Base-by-base conservation (phyloP, 1,140 invertebrate species). In the Araneus ventricosus region DNA sequence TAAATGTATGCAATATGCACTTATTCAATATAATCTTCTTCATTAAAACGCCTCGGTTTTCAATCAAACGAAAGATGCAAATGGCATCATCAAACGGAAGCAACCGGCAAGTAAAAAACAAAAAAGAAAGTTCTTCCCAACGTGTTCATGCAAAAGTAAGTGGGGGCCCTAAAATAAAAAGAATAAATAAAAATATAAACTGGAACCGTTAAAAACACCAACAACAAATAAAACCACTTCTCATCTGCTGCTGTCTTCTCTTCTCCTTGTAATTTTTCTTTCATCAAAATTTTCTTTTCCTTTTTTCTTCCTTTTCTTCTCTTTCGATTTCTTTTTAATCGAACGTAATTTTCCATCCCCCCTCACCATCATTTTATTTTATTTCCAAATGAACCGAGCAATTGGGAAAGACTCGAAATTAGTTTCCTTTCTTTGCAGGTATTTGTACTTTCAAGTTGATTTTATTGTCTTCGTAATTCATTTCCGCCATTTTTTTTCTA, bases 281-380 rank as follows among this genome's bases (percentile, higher is more conserved):
- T 75, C 70, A 75, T 75, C 70, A 75, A 37, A 75, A 37, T 7
- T 34, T 75, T 37, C 34, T 37, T 75, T 75, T 75, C 30, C 34
- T 61, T 61, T 1, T 61, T n/a, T 24, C 30, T 4, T 37, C 37
- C 37, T 4, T 75, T 75, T 37, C 20, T 34, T 75, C 14, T 37
- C 70, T 75, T 75, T 75, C 70, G 70, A 75, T 75, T 75, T 75
- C 70, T 75, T 75, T 75, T 75, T 75, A 75, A 75, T 75, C 70
- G 70, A 75, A 75, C 20, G 70, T 75, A 75, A 37, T 75, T 75
- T 75, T 75, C 70, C 70, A 37, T 34, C 70, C 27, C 70, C 30
- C 41, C 41, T 45, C 45, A 52, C 45, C 45, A 52, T 37, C 70
- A 30, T 75, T 75, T 75, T 37, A 75, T 75, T 75, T 75, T 37